A percentile compares a stretch with the other conserved stretches of the same genome.
Conservation (phyloP, 2,888 invertebrate genomes). For the Eupithecia subumbrata region DNA sequence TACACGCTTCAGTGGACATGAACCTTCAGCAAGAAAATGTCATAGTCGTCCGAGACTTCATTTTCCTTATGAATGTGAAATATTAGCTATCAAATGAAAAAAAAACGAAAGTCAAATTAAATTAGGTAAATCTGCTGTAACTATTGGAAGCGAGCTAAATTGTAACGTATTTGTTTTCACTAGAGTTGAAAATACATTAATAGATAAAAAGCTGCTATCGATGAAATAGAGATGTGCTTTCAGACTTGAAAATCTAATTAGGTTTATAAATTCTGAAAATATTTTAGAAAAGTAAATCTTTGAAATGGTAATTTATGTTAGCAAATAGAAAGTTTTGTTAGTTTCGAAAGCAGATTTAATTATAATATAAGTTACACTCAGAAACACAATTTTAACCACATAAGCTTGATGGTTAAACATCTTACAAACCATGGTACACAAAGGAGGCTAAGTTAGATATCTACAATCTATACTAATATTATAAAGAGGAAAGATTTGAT, state of each 20-base stretch:
- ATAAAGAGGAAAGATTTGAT: too few species aligned
- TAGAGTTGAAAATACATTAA: constrained; percentile 21
- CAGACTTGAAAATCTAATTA: constrained; percentile 11
- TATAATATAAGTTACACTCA: too few species aligned
- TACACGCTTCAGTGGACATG: constrained; percentile 4
- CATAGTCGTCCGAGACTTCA: constrained; percentile 37
- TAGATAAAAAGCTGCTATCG: constrained; percentile 5
- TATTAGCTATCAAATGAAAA: constrained; percentile 45
- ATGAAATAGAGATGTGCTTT: constrained; percentile 22
- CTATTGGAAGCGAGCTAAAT: constrained; percentile 23
- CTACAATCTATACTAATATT: too few species aligned
- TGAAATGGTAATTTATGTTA: constrained; percentile 7
- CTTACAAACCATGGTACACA: too few species aligned
- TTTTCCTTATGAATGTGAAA: constrained; percentile 45
- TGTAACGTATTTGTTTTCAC: constrained; percentile 14
- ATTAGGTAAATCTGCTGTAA: constrained; percentile 39
- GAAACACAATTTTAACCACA: too few species aligned
- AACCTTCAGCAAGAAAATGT: constrained; percentile 25
- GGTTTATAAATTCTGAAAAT: not conserved
- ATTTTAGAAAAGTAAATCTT: not conserved
- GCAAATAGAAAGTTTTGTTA: not conserved
- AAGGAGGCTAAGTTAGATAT: too few species aligned
- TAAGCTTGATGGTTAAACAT: too few species aligned
- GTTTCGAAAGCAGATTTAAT: not conserved
- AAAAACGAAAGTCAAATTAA: constrained; percentile 40